A percentile compares a stretch with the other conserved stretches of the same genome.
Evolutionary conservation across 1,140 invertebrate genomes (phyloP).

Genomic region (Papilio dardanus): DNA sequence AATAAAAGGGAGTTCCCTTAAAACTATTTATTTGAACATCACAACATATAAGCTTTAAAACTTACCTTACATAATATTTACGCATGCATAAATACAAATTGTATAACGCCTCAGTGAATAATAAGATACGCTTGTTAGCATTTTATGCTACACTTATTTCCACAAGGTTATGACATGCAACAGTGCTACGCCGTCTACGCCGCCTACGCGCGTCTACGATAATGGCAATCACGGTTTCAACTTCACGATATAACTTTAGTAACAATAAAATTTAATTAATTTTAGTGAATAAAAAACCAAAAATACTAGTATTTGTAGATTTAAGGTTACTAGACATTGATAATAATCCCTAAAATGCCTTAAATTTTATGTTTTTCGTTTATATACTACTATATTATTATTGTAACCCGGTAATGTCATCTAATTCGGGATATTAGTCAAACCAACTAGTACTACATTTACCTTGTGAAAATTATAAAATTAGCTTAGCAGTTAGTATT

Average conservation of each 20-base stretch:
- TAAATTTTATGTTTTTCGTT: no score
- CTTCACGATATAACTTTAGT: neutral
- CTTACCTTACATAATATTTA: slow-evolving; percentile 3
- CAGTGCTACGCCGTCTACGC: neutral
- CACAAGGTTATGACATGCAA: neutral
- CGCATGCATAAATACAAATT: neutral
- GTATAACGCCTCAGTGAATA: neutral
- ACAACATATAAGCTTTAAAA: neutral
- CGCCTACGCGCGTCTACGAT: neutral
- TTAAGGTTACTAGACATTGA: no score
- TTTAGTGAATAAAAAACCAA: no score
- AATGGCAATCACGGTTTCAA: neutral
- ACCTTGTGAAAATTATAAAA: neutral
- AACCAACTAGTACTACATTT: no score
- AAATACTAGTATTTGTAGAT: no score
- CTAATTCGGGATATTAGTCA: no score
- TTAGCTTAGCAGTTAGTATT: neutral
- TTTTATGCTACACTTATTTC: neutral
- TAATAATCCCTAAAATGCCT: no score
- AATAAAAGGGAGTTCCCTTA: neutral
- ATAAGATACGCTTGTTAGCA: neutral
- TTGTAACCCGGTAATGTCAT: no score
- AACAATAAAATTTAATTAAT: no score
- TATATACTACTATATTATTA: no score
- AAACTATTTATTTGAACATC: neutral